phyloP scores from a whole-genome alignment of 2,113 vertebrate species.

The Chaetops frenatus region DNA sequence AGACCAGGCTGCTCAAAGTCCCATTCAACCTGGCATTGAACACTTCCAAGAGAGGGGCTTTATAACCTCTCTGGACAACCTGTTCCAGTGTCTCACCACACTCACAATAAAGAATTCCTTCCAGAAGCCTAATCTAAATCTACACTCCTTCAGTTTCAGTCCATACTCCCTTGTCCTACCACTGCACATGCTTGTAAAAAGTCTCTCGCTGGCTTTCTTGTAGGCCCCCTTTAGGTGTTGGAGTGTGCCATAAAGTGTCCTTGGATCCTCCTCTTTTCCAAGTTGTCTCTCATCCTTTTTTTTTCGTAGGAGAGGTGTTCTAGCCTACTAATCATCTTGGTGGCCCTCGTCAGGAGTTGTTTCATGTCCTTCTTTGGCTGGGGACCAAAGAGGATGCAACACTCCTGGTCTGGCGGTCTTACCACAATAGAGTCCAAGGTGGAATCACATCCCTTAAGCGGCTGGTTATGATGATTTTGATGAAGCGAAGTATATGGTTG shows the following conservation, averaged over 20 bases:
- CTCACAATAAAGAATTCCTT: background rate
- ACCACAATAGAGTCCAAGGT: accelerated
- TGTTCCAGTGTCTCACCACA: background rate
- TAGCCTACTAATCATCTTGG: background rate
- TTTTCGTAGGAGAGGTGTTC: background rate
- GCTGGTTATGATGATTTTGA: background rate
- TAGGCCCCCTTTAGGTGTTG: background rate
- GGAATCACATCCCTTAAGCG: background rate
- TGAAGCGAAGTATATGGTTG: no score
- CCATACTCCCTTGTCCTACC: background rate
- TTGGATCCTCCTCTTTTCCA: background rate
- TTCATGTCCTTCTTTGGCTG: background rate
- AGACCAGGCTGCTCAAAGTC: background rate
- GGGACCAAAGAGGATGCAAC: background rate
- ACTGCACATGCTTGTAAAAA: background rate
- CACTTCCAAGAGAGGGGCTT: background rate
- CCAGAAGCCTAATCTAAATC: background rate
- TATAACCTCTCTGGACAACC: background rate
- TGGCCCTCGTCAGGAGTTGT: background rate
- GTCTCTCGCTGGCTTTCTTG: background rate
- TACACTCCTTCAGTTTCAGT: background rate
- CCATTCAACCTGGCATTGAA: background rate
- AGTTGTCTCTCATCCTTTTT: background rate
- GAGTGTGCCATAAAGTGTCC: background rate
- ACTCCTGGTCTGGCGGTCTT: background rate